phyloP scores from a whole-genome alignment of 2,888 invertebrate genomes.

The Tenthredo mesomela region DNA sequence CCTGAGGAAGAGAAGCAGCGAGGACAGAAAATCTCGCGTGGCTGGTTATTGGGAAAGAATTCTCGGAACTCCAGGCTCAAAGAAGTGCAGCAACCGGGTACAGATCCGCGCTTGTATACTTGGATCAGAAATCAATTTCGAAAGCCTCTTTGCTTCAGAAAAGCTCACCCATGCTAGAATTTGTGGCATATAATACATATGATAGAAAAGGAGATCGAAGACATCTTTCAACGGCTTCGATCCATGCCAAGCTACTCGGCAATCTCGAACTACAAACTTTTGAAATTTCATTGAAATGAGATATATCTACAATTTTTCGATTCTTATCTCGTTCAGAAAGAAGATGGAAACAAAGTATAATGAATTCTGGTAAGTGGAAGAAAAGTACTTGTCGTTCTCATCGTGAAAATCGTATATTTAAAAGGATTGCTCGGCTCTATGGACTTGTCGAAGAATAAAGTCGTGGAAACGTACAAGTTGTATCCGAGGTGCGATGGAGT shows the following conservation, averaged over 20 bases:
- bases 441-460: not conserved
- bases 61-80: constrained; percentile 6
- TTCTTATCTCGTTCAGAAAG: not conserved
- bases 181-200: not conserved
- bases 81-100: constrained; percentile 18
- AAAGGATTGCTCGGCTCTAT: not conserved
- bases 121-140: constrained; percentile 41
- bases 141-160: not conserved
- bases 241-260: not conserved
- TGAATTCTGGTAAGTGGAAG: not conserved
- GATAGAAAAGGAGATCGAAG: not conserved
- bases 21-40: constrained; percentile 41
- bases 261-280: not conserved
- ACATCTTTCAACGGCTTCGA: constrained; percentile 8
- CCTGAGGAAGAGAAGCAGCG: not conserved
- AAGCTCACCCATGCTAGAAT: not conserved
- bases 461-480: constrained; percentile 11
- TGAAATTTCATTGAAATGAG: not conserved
- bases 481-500: not conserved
- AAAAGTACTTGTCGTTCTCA: not conserved
- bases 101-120: not conserved
- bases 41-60: constrained; percentile 48
- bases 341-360: not conserved
- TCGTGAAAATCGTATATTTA: not conserved
- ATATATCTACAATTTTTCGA: not conserved